A percentile compares a stretch with the other conserved stretches of the same genome.
phyloP scores from a whole-genome alignment of 2,113 vertebrate species.

The Lepisosteus oculatus region DNA sequence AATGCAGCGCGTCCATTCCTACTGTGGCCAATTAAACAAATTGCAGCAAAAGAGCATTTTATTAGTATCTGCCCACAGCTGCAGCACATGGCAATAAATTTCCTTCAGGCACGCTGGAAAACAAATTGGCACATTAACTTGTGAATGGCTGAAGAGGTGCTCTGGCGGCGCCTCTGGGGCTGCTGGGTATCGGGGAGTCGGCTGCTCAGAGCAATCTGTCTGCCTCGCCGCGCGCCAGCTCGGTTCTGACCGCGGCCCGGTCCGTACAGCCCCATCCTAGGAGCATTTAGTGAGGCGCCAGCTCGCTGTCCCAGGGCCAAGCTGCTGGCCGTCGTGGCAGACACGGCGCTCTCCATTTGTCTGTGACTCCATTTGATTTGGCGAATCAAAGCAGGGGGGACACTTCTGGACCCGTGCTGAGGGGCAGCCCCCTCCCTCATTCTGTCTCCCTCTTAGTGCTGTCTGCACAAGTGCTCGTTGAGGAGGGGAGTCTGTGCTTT shows the following conservation, averaged over 20 bases:
- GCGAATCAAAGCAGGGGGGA: conserved; percentile 61
- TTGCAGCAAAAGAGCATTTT: conserved; percentile 89
- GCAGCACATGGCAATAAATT: conserved; percentile 79
- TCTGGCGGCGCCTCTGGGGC: conserved; percentile 69
- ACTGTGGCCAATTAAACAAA: conserved; percentile 94
- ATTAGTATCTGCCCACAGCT: conserved; percentile 88
- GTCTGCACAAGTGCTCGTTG: too few species aligned
- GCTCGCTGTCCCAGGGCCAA: conserved; percentile 62
- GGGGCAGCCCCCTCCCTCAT: conserved; percentile 36
- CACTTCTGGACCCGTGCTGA: conserved; percentile 47
- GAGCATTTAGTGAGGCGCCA: conserved; percentile 62
- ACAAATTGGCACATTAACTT: conserved; percentile 79
- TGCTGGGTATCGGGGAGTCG: conserved; percentile 69
- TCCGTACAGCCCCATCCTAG: conserved; percentile 49
- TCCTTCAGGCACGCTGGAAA: conserved; percentile 73
- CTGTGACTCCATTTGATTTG: conserved; percentile 68
- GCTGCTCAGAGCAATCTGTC: conserved; percentile 77
- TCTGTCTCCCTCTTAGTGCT: too few species aligned
- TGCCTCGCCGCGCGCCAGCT: conserved; percentile 72
- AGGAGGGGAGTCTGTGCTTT: too few species aligned
- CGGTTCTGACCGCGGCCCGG: conserved; percentile 51
- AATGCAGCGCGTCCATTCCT: conserved; percentile 64
- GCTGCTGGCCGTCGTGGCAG: conserved; percentile 68
- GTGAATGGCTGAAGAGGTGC: conserved; percentile 69
- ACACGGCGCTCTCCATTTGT: conserved; percentile 66